Conservation (phyloP, 2,113 vertebrate species). For the Dicerorhinus sumatrensis region DNA sequence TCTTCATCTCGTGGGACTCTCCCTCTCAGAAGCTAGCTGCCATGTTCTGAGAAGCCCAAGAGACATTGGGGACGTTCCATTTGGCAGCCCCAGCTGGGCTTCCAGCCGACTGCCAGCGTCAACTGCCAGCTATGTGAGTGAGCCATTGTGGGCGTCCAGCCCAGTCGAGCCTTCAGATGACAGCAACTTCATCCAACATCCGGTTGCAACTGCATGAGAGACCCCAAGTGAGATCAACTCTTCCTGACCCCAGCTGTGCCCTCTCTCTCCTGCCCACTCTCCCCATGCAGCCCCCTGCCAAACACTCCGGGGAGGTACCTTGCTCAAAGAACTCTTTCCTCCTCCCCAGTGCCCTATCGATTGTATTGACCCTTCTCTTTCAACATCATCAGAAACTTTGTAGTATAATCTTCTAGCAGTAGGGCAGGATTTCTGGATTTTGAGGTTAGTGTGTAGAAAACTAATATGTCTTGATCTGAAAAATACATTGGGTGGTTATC, state of each 20-base stretch:
- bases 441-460: neutral
- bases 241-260: neutral
- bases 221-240: neutral
- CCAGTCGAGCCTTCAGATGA: neutral
- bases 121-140: neutral
- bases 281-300: rapidly evolving
- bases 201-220: neutral
- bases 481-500: neutral
- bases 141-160: rapidly evolving
- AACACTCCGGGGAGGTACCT: rapidly evolving
- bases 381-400: neutral
- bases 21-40: neutral
- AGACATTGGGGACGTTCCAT: rapidly evolving
- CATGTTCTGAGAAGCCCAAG: neutral
- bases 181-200: neutral
- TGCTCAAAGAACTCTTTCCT: neutral
- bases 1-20: neutral
- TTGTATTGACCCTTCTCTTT: neutral
- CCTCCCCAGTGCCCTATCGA: rapidly evolving
- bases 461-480: neutral
- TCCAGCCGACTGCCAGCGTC: too few species aligned
- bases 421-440: neutral
- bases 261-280: neutral
- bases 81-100: neutral
- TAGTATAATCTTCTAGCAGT: neutral